A percentile compares a stretch with the other conserved stretches of the same genome.
phyloP scores from a whole-genome alignment of 2,113 vertebrate genomes.

The Sorex fumeus region DNA sequence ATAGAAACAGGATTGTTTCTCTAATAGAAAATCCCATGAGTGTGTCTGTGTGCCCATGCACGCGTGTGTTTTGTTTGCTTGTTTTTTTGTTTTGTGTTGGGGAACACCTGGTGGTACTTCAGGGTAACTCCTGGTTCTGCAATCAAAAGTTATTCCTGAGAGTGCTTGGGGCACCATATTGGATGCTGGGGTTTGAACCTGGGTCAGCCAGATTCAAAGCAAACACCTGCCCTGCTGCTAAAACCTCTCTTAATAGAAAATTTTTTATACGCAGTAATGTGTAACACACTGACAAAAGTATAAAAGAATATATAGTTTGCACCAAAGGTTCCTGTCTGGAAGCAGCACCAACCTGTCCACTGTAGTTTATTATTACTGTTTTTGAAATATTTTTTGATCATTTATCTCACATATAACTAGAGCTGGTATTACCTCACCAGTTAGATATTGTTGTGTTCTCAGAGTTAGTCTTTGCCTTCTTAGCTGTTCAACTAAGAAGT shows the following conservation, averaged over 20 bases:
- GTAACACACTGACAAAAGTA: neutral
- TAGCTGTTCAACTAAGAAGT: neutral
- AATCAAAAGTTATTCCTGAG: too few relatives aligned
- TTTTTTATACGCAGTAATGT: neutral
- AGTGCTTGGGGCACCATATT: too few relatives aligned
- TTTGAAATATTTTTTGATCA: conserved; percentile 1
- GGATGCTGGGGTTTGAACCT: too few relatives aligned
- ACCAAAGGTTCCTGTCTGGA: neutral
- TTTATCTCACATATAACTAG: neutral
- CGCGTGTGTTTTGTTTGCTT: too few relatives aligned
- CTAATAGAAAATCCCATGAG: too few relatives aligned
- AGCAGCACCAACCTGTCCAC: neutral
- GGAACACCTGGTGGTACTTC: too few relatives aligned
- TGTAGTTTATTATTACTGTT: conserved; percentile 20
- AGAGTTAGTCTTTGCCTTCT: neutral
- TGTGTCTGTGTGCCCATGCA: too few relatives aligned
- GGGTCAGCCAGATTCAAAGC: too few relatives aligned
- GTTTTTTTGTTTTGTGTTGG: too few relatives aligned
- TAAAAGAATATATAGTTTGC: neutral
- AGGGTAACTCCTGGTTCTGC: too few relatives aligned
- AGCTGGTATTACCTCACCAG: neutral
- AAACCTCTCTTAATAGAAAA: neutral
- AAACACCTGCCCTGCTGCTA: too few relatives aligned
- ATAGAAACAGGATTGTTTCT: too few relatives aligned
- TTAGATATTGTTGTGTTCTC: neutral